Evolutionary conservation across 2,888 invertebrate genomes (phyloP).

Genomic region (Caenorhabditis japonica): DNA sequence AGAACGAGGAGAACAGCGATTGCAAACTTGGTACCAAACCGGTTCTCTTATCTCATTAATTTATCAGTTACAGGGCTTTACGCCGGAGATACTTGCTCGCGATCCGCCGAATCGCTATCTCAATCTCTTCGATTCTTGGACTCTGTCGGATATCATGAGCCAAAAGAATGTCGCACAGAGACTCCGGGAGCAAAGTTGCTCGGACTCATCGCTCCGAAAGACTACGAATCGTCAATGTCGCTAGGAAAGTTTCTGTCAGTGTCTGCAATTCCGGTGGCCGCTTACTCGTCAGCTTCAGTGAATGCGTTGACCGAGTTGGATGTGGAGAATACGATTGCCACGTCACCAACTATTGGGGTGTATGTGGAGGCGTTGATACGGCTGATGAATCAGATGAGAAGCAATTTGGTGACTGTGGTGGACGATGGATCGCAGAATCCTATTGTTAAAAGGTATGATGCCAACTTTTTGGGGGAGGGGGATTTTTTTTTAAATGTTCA

Average conservation of each 20-base stretch:
- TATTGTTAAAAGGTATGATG: slow-evolving; percentile 45
- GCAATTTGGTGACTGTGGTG: slow-evolving; percentile 71
- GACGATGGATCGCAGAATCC: slow-evolving; percentile 64
- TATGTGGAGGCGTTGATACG: slow-evolving; percentile 66
- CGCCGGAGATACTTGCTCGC: slow-evolving; percentile 76
- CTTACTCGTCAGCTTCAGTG: slow-evolving; percentile 67
- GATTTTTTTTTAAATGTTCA: not conserved
- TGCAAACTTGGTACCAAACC: slow-evolving; percentile 65
- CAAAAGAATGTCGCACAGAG: slow-evolving; percentile 70
- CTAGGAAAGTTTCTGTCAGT: slow-evolving; percentile 69
- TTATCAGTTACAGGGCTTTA: slow-evolving; percentile 69
- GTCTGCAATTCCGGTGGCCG: slow-evolving; percentile 69
- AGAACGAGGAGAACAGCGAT: slow-evolving; percentile 65
- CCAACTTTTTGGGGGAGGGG: not conserved
- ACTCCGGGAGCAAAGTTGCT: slow-evolving; percentile 61
- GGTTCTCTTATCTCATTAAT: not conserved
- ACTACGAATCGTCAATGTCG: slow-evolving; percentile 65
- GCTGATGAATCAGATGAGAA: slow-evolving; percentile 65
- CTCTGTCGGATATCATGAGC: slow-evolving; percentile 74
- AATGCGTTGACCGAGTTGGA: slow-evolving; percentile 65
- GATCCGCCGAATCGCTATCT: slow-evolving; percentile 72
- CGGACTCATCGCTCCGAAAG: slow-evolving; percentile 72
- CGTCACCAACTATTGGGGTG: slow-evolving; percentile 68
- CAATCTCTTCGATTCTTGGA: slow-evolving; percentile 75
- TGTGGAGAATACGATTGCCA: slow-evolving; percentile 65